These are phyloP conservation scores for Irena cyanogastra DNA, from an alignment of 2,113 vertebrate genomes.

Conservation along the genomic window DNA sequence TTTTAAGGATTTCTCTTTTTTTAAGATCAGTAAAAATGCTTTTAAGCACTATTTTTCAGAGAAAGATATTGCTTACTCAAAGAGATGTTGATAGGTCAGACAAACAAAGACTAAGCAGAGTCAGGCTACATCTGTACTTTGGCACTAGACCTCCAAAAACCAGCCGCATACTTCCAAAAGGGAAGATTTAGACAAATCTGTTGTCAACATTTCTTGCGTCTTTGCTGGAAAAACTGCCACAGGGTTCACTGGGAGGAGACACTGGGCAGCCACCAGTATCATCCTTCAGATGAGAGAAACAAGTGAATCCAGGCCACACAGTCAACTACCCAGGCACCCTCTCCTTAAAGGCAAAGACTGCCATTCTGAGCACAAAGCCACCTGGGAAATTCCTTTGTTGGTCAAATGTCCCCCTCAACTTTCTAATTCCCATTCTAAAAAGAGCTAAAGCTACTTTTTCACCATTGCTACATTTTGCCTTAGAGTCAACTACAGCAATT, in stretches of 20 bases:
- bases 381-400: not conserved
- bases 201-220: not conserved
- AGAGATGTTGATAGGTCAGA: not conserved
- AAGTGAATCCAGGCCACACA: not conserved
- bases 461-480: not conserved
- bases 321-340: not conserved
- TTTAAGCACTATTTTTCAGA: not conserved
- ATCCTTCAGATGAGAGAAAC: not conserved
- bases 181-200: not conserved
- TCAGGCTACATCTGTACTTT: not conserved
- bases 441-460: not conserved
- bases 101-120: not conserved
- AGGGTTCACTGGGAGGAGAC: not conserved
- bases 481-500: not conserved
- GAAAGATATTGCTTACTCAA: not conserved
- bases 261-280: fast-evolving
- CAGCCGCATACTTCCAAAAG: not conserved
- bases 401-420: not conserved
- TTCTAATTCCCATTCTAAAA: not conserved
- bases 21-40: not conserved
- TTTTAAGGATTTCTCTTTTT: not conserved
- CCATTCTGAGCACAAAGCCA: not conserved
- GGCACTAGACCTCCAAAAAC: not conserved
- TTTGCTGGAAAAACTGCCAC: not conserved
- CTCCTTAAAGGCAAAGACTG: not conserved